A percentile compares a stretch with the other conserved stretches of the same genome.
These are phyloP conservation scores for Anableps anableps DNA, from an alignment of 2,797 vertebrate genomes.

Conservation along the genomic window DNA sequence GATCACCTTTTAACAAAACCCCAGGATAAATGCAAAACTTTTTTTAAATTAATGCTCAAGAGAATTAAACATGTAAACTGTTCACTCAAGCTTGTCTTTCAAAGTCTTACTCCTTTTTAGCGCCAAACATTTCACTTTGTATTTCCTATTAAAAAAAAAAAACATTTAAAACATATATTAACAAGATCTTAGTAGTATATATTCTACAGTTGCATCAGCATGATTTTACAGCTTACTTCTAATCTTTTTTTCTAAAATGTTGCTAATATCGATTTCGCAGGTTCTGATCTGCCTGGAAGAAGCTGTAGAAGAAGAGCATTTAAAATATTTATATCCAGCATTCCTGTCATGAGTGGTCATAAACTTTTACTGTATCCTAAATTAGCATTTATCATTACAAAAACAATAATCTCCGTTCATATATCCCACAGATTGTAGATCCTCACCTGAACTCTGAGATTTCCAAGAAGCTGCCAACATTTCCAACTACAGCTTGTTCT, in stretches of 20 bases:
- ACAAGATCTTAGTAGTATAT: not conserved
- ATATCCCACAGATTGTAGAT: no score
- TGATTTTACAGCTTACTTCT: not conserved
- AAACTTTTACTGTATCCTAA: not conserved
- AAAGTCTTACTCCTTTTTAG: not conserved
- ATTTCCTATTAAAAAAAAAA: not conserved
- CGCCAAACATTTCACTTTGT: not conserved
- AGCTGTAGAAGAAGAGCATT: no score
- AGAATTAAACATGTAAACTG: not conserved
- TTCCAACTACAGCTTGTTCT: no score
- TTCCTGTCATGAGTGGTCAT: not conserved
- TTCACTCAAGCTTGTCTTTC: not conserved
- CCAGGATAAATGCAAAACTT: not conserved
- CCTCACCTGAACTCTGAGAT: no score
- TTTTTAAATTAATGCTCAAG: not conserved
- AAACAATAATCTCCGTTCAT: no score
- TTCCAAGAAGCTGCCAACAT: no score
- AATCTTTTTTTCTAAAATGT: not conserved
- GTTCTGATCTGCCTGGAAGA: not conserved
- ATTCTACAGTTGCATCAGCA: not conserved
- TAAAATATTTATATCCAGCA: no score
- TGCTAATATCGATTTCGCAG: not conserved
- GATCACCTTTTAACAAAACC: not conserved
- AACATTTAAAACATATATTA: not conserved
- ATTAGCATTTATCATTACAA: not conserved